Evolutionary conservation across 2,888 invertebrate species (phyloP).

Genomic region (Polydrusus cervinus): DNA sequence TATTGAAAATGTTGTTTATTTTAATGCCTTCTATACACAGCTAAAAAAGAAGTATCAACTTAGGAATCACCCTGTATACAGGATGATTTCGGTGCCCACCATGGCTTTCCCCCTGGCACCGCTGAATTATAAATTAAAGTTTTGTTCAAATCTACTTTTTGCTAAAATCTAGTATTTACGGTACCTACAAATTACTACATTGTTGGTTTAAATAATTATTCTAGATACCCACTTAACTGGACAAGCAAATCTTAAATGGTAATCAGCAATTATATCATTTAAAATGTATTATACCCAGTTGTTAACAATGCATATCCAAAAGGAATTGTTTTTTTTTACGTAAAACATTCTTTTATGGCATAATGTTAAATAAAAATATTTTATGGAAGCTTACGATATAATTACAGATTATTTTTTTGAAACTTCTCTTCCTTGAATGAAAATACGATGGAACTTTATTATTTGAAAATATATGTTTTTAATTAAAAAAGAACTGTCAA

Average conservation of each 20-base stretch:
- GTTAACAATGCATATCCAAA: slow-evolving; percentile 12
- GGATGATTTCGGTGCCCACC: no score
- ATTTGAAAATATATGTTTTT: no score
- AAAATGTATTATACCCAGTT: slow-evolving; percentile 24
- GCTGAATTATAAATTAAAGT: not conserved
- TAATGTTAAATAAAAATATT: not conserved
- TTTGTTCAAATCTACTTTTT: slow-evolving; percentile 9
- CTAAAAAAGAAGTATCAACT: no score
- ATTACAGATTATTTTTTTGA: no score
- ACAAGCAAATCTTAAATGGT: not conserved
- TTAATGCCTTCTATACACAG: no score
- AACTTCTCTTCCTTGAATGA: no score
- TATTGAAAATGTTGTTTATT: no score
- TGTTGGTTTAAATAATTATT: slow-evolving; percentile 12
- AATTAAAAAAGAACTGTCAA: no score
- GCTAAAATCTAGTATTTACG: not conserved
- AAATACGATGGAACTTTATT: no score
- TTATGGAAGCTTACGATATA: not conserved
- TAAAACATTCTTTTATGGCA: not conserved
- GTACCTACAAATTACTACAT: slow-evolving; percentile 4
- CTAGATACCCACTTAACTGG: slow-evolving; percentile 6
- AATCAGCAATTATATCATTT: slow-evolving; percentile 15
- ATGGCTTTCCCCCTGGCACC: no score
- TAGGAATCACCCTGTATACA: no score
- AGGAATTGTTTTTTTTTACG: not conserved